These are phyloP conservation scores for Isurus oxyrinchus DNA, from an alignment of 2,113 vertebrate genomes.

Conservation along the genomic window DNA sequence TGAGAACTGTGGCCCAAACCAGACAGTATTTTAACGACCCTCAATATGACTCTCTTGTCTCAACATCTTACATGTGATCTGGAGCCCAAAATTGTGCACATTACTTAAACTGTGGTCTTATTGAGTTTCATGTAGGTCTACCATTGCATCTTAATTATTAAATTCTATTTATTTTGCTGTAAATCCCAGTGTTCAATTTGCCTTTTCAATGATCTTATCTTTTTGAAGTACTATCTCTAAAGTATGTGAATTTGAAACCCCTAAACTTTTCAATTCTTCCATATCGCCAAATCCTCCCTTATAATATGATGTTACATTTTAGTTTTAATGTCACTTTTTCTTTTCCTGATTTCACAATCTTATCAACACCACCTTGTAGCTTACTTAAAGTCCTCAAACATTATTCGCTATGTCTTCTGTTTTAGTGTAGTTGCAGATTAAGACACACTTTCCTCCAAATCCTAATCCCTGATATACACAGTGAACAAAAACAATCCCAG, in stretches of 20 bases:
- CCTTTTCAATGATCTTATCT: background rate
- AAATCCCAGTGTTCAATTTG: background rate
- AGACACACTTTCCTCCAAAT: background rate
- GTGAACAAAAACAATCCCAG: background rate
- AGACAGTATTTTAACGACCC: background rate
- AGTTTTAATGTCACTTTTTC: background rate
- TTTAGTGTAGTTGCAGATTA: background rate
- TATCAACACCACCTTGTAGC: background rate
- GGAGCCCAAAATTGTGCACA: background rate
- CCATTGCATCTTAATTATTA: background rate
- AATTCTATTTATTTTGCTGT: background rate
- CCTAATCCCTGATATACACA: background rate
- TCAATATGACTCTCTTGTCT: background rate
- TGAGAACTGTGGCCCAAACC: background rate
- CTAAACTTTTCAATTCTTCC: background rate
- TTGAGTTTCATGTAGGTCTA: background rate
- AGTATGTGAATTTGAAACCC: background rate
- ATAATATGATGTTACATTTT: background rate
- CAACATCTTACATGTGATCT: background rate
- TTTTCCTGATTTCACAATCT: background rate
- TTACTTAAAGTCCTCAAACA: background rate
- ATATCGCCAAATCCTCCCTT: background rate
- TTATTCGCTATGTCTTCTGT: background rate
- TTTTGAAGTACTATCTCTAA: background rate
- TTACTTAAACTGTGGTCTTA: background rate